Evolutionary conservation across 2,113 vertebrate genomes (phyloP).

Genomic region (Centrocercus urophasianus): DNA sequence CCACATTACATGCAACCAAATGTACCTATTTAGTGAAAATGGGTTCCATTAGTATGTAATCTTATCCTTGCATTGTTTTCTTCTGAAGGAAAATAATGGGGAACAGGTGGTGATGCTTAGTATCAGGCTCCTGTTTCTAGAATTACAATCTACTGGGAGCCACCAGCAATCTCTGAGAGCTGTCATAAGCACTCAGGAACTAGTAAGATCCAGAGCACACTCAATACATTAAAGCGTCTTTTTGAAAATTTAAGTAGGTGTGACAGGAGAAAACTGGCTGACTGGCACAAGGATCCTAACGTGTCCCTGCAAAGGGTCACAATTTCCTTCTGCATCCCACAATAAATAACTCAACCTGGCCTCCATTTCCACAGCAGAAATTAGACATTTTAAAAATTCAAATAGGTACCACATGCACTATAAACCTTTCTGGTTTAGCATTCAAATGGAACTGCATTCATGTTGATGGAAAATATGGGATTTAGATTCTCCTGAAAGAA

Average conservation of each 20-base stretch:
- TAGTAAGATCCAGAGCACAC: slow-evolving; percentile 67
- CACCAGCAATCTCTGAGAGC: slow-evolving; percentile 71
- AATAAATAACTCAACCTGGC: slow-evolving; percentile 72
- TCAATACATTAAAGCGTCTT: slow-evolving; percentile 70
- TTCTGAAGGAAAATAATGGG: slow-evolving; percentile 76
- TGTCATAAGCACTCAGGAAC: slow-evolving; percentile 72
- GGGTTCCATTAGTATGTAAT: slow-evolving; percentile 77
- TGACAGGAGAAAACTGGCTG: slow-evolving; percentile 66
- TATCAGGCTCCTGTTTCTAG: slow-evolving; percentile 80
- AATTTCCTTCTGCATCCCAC: slow-evolving; percentile 68
- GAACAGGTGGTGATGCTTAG: slow-evolving; percentile 77
- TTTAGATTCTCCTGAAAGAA: slow-evolving; percentile 37
- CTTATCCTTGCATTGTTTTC: slow-evolving; percentile 79
- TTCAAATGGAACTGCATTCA: slow-evolving; percentile 37
- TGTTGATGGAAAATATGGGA: background rate
- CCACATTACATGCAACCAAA: slow-evolving; percentile 79
- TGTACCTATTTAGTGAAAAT: slow-evolving; percentile 79
- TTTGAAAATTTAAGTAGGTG: slow-evolving; percentile 76
- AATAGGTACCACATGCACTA: slow-evolving; percentile 61
- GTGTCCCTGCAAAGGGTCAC: slow-evolving; percentile 38
- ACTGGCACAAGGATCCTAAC: slow-evolving; percentile 43
- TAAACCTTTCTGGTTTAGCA: slow-evolving; percentile 47
- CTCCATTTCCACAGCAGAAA: slow-evolving; percentile 64
- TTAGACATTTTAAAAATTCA: slow-evolving; percentile 69
- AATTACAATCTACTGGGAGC: slow-evolving; percentile 79